These are phyloP conservation scores for Hemaris fuciformis DNA, from an alignment of 2,888 invertebrate species.

Conservation along the genomic window DNA sequence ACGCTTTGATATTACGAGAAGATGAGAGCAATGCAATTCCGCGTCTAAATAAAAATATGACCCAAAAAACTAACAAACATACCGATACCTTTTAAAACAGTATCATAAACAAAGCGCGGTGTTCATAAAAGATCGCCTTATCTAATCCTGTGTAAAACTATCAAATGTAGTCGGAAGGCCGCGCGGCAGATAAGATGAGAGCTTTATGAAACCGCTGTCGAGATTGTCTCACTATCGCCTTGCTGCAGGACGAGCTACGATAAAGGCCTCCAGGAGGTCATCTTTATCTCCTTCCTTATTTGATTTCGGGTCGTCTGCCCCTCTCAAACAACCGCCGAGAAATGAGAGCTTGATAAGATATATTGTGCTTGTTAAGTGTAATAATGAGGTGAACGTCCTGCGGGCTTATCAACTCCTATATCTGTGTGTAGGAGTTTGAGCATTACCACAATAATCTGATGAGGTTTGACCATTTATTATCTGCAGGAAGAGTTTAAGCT, in stretches of 20 bases:
- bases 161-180: slow-evolving; percentile 32
- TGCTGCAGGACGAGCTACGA: slow-evolving; percentile 36
- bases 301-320: slow-evolving; percentile 35
- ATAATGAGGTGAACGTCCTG: not conserved
- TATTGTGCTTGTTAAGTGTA: not conserved
- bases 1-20: no score
- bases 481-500: not conserved
- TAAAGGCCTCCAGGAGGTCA: slow-evolving; percentile 42
- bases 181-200: slow-evolving; percentile 36
- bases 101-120: not conserved
- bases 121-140: slow-evolving; percentile 6
- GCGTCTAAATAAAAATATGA: no score
- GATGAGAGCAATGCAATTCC: no score
- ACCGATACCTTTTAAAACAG: not conserved
- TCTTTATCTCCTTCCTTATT: slow-evolving; percentile 48
- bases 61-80: no score
- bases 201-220: slow-evolving; percentile 39
- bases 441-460: not conserved
- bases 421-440: not conserved
- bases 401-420: not conserved
- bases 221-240: slow-evolving; percentile 38
- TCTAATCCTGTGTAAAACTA: slow-evolving; percentile 23
- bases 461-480: not conserved
- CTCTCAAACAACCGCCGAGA: slow-evolving; percentile 34
- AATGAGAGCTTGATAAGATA: slow-evolving; percentile 30